These are phyloP conservation scores for Cataglyphis altisquamis DNA, from an alignment of 2,888 invertebrate species.

Conservation along the genomic window DNA sequence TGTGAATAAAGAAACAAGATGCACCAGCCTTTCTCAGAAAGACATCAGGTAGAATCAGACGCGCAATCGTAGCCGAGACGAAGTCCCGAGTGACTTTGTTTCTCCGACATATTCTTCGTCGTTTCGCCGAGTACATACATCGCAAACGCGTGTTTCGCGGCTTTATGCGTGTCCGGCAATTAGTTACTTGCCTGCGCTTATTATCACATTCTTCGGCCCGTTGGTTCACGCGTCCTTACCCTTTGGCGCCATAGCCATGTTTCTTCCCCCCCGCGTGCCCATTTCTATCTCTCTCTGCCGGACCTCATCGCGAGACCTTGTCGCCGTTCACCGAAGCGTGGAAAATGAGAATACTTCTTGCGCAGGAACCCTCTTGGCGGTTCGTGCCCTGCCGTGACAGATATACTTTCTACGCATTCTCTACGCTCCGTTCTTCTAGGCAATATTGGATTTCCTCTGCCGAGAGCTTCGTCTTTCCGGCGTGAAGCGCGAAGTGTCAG, in stretches of 20 bases:
- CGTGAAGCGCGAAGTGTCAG: slow-evolving; percentile 10
- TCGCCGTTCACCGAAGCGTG: slow-evolving; percentile 76
- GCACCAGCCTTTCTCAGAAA: neutral
- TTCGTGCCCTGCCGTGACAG: slow-evolving; percentile 62
- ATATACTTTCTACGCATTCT: slow-evolving; percentile 71
- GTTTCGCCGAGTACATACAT: slow-evolving; percentile 8
- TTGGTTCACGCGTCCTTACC: slow-evolving; percentile 30
- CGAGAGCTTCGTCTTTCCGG: neutral
- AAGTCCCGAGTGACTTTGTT: neutral
- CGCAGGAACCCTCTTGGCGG: slow-evolving; percentile 52
- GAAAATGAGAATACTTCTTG: slow-evolving; percentile 78
- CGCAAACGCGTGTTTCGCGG: slow-evolving; percentile 33
- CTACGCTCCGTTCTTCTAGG: slow-evolving; percentile 57
- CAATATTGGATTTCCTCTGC: slow-evolving; percentile 17
- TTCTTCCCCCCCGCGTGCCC: slow-evolving; percentile 44
- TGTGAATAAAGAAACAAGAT: slow-evolving; percentile 20
- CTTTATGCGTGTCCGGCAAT: slow-evolving; percentile 65
- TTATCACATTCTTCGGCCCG: slow-evolving; percentile 73
- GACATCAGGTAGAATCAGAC: neutral
- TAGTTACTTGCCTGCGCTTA: slow-evolving; percentile 77
- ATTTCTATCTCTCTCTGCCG: slow-evolving; percentile 40
- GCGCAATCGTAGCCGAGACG: neutral
- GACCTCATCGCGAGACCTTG: slow-evolving; percentile 72
- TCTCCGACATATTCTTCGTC: slow-evolving; percentile 24
- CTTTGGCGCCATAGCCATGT: slow-evolving; percentile 36